A percentile compares a stretch with the other conserved stretches of the same genome.
phyloP scores from a whole-genome alignment of 2,113 vertebrate genomes.

The Cranoglanis bouderius region DNA sequence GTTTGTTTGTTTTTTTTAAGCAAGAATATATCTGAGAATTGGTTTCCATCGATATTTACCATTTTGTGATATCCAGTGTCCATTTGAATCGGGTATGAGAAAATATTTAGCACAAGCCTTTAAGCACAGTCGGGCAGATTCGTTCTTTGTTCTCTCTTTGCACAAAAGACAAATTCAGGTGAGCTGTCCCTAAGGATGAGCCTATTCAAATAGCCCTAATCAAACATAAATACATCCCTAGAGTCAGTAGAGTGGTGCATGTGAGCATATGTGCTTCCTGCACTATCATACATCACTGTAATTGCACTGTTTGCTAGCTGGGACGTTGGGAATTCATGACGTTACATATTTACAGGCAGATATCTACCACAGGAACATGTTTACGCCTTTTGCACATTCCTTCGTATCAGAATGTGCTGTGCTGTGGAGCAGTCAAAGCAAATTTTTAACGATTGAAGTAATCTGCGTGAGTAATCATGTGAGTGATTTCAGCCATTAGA shows the following conservation, averaged over 20 bases:
- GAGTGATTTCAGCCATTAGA: background rate
- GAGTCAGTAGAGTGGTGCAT: background rate
- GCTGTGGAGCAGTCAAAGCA: no score
- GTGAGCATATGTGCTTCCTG: background rate
- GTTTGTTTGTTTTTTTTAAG: background rate
- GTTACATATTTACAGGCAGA: background rate
- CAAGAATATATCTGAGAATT: background rate
- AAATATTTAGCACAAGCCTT: background rate
- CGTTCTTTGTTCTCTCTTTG: slow-evolving; percentile 15
- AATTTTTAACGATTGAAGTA: background rate
- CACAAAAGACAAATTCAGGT: slow-evolving; percentile 9
- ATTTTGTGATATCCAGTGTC: background rate
- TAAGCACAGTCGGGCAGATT: background rate
- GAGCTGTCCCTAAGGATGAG: background rate
- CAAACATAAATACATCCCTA: slow-evolving; percentile 11
- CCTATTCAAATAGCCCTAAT: slow-evolving; percentile 14
- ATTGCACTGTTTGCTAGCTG: background rate
- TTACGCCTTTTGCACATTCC: background rate
- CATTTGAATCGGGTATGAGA: background rate
- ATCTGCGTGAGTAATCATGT: background rate
- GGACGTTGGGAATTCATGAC: background rate
- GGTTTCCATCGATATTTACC: slow-evolving; percentile 13
- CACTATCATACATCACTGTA: background rate
- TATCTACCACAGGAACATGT: background rate
- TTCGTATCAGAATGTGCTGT: background rate